phyloP scores from a whole-genome alignment of 2,797 vertebrate genomes.

The Heliangelus exortis region DNA sequence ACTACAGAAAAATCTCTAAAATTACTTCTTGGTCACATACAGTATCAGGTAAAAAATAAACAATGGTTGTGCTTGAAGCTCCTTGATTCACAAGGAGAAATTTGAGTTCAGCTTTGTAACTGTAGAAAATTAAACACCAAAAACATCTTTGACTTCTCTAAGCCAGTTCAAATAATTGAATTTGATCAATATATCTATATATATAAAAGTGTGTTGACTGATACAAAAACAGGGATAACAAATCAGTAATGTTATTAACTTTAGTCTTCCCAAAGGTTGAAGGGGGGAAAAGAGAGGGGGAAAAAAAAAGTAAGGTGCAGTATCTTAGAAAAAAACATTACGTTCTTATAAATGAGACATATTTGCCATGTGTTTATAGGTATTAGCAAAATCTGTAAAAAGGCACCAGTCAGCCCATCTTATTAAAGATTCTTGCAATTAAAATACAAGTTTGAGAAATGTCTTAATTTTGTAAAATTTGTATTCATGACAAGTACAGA shows the following conservation, averaged over 20 bases:
- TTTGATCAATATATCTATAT: not conserved
- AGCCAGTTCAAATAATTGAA: not conserved
- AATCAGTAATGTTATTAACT: not conserved
- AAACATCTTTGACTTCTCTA: not conserved
- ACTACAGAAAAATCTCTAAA: not conserved
- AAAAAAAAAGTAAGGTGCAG: not conserved
- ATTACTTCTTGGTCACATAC: not conserved
- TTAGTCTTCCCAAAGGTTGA: not conserved
- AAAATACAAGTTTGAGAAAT: not conserved
- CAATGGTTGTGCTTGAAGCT: not conserved
- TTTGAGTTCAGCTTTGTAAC: not conserved
- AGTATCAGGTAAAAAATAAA: not conserved
- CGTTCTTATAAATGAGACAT: not conserved
- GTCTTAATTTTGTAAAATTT: not conserved
- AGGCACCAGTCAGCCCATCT: not conserved
- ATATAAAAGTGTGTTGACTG: not conserved
- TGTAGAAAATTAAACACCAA: not conserved
- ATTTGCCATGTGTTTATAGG: not conserved
- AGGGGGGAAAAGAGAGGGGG: accelerated
- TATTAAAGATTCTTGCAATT: not conserved
- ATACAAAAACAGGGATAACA: not conserved
- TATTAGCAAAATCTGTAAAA: not conserved
- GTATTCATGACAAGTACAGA: not conserved
- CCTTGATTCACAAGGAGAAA: not conserved
- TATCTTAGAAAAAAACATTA: not conserved